phyloP scores from a whole-genome alignment of 2,888 invertebrate species.

The Hedya salicella region DNA sequence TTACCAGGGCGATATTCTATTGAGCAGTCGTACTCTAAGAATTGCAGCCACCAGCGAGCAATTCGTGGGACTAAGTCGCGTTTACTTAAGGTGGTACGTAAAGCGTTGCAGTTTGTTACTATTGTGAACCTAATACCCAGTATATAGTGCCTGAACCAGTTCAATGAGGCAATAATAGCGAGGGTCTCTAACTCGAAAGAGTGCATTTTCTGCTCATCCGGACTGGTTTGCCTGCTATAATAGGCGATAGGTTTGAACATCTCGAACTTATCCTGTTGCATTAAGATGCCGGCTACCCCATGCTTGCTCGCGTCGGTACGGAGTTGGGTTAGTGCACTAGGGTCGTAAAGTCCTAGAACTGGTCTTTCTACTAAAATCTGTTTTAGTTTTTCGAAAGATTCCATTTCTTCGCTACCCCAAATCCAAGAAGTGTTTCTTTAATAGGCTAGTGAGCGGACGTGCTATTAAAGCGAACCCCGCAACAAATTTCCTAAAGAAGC shows the following conservation, averaged over 20 bases:
- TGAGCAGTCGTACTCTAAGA: slow-evolving; percentile 10
- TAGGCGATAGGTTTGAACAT: not conserved
- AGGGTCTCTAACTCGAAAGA: not conserved
- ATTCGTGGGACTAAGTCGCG: not conserved
- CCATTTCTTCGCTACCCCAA: slow-evolving; percentile 44
- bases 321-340: too few species aligned
- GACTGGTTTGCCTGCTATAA: slow-evolving; percentile 1
- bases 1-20: too few species aligned
- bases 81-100: not conserved
- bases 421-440: slow-evolving; percentile 37
- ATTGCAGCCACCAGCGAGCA: slow-evolving; percentile 7
- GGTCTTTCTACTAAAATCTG: slow-evolving; percentile 32
- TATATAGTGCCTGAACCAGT: not conserved
- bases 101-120: not conserved
- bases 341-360: not conserved
- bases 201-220: not conserved
- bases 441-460: slow-evolving; percentile 48
- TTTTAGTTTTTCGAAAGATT: slow-evolving; percentile 47
- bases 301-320: not conserved
- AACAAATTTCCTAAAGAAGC: slow-evolving; percentile 52
- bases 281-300: not conserved
- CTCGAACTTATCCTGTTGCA: not conserved
- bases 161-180: not conserved
- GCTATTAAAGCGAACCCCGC: slow-evolving; percentile 48
- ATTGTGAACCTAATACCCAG: not conserved